Conservation (phyloP, 2,888 invertebrate species). For the Antitype chi region DNA sequence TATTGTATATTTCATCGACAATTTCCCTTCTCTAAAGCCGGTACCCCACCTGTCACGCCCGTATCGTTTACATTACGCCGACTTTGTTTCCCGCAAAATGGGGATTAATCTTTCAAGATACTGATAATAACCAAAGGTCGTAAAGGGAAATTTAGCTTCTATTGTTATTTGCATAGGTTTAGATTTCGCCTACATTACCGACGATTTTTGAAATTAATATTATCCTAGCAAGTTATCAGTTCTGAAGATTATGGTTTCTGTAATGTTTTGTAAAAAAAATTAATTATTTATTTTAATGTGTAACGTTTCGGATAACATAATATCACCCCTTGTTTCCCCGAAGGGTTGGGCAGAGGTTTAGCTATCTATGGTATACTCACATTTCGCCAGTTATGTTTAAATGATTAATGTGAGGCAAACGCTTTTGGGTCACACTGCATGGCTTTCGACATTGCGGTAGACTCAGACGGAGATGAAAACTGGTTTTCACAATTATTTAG, state of each 20-base stretch:
- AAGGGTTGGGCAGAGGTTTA: too few relatives aligned
- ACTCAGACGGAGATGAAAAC: too few relatives aligned
- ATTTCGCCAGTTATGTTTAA: too few relatives aligned
- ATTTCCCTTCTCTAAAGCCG: constrained; percentile 51
- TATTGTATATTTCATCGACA: constrained; percentile 48
- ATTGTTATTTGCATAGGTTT: constrained; percentile 26
- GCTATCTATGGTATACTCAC: too few relatives aligned
- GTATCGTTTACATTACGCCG: constrained; percentile 75
- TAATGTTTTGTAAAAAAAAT: neutral
- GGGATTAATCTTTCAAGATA: constrained; percentile 79
- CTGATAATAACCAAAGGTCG: constrained; percentile 72
- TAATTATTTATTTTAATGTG: neutral
- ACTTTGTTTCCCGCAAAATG: constrained; percentile 78
- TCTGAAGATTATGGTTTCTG: neutral
- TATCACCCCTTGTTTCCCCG: too few relatives aligned
- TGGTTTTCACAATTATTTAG: too few relatives aligned
- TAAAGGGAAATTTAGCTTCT: constrained; percentile 7
- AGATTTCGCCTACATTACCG: neutral
- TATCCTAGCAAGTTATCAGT: neutral
- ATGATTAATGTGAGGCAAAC: neutral
- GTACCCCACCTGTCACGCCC: constrained; percentile 72
- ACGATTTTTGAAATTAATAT: neutral
- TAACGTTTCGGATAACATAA: too few relatives aligned
- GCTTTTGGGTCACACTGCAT: neutral
- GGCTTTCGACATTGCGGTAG: too few relatives aligned